These are phyloP conservation scores for Hyles lineata DNA, from an alignment of 2,888 invertebrate species.

Conservation along the genomic window DNA sequence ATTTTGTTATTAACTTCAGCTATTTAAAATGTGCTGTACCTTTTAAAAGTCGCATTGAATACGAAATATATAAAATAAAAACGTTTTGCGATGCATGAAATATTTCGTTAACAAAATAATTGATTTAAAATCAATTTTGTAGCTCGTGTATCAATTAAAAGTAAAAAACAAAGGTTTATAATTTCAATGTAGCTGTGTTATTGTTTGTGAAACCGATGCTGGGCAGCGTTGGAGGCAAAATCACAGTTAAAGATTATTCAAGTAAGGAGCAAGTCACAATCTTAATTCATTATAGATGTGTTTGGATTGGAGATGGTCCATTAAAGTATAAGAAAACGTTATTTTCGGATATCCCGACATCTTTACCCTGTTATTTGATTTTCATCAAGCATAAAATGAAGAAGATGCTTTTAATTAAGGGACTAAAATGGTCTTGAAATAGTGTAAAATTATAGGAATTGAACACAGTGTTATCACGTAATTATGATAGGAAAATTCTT, in stretches of 20 bases:
- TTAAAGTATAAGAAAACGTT: too few relatives aligned
- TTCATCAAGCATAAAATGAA: too few relatives aligned
- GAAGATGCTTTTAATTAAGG: too few relatives aligned
- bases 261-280: background rate
- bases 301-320: background rate
- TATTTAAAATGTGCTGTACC: background rate
- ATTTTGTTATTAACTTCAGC: constrained; percentile 37
- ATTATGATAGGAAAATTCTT: too few relatives aligned
- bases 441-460: too few relatives aligned
- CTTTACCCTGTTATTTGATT: too few relatives aligned
- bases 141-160: background rate
- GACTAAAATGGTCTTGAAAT: too few relatives aligned
- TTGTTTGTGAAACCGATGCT: background rate
- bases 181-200: background rate
- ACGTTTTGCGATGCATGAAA: background rate
- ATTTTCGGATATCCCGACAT: too few relatives aligned
- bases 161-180: background rate
- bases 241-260: background rate
- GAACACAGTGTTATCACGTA: too few relatives aligned
- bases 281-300: background rate
- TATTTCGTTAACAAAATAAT: background rate
- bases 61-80: background rate
- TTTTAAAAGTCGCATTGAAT: background rate
- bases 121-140: background rate
- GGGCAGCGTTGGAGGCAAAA: background rate